Conservation (phyloP, 2,113 vertebrate genomes). For the Corythornis vintsioides region DNA sequence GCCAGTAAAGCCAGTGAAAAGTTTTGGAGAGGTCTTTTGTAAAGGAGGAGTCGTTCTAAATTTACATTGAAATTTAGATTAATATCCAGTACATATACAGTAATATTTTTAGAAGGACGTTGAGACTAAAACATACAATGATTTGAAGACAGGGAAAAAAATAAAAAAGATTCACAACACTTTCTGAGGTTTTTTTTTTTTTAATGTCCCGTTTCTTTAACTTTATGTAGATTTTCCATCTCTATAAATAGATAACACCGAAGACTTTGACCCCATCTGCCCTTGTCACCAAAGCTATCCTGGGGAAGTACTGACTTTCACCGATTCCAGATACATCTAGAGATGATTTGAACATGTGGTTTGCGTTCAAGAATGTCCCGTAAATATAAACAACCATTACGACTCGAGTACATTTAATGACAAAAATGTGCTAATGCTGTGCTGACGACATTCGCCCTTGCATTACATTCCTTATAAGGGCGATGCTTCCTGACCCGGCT, state of each 20-base stretch:
- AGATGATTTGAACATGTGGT: not conserved
- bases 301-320: not conserved
- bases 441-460: not conserved
- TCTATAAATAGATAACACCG: not conserved
- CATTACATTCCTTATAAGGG: constrained; percentile 46
- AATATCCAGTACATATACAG: not conserved
- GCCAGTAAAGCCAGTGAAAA: not conserved
- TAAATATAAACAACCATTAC: constrained; percentile 40
- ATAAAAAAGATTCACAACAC: not conserved
- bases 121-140: not conserved
- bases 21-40: not conserved
- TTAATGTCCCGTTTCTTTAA: not conserved
- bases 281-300: not conserved
- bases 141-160: not conserved
- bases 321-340: not conserved
- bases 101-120: not conserved
- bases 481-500: not conserved
- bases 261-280: not conserved
- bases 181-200: not conserved
- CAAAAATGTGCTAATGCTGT: not conserved
- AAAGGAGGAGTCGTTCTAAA: not conserved
- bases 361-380: constrained; percentile 9
- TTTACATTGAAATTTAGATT: not conserved
- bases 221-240: not conserved
- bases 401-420: constrained; percentile 3